Percentiles rank a stretch among this genome's conserved stretches.
These are phyloP conservation scores for Aradophagus sp. DNA, from an alignment of 1,140 invertebrate genomes.

Conservation along the genomic window DNA sequence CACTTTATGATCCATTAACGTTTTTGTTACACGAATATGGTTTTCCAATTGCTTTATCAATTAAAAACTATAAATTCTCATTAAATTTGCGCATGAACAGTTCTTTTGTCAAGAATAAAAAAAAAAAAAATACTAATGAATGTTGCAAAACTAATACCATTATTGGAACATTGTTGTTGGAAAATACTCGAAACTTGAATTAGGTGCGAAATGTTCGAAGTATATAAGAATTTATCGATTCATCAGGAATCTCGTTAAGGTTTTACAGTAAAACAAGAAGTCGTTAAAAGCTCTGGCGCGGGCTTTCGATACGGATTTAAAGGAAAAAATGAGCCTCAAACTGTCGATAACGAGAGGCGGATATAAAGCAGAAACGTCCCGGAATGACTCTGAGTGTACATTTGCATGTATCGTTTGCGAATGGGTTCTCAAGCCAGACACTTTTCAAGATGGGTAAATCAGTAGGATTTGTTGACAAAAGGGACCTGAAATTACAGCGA, in stretches of 20 bases:
- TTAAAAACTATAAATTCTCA: too few species aligned
- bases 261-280: constrained; percentile 48
- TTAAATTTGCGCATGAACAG: too few species aligned
- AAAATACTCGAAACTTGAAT: constrained; percentile 26
- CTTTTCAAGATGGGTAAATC: constrained; percentile 61
- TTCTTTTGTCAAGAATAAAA: too few species aligned
- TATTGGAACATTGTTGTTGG: too few species aligned
- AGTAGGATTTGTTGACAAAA: constrained; percentile 60
- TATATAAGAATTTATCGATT: constrained; percentile 42
- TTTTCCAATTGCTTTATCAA: too few species aligned
- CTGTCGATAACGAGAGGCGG: constrained; percentile 52
- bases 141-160: too few species aligned
- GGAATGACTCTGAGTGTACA: constrained; percentile 48
- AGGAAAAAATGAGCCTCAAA: constrained; percentile 55
- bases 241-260: constrained; percentile 46
- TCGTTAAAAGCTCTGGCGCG: constrained; percentile 47
- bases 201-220: constrained; percentile 35
- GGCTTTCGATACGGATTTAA: constrained; percentile 43
- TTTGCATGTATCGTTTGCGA: constrained; percentile 58
- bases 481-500: constrained; percentile 34
- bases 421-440: constrained; percentile 56
- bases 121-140: too few species aligned
- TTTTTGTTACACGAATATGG: too few species aligned
- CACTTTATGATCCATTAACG: too few species aligned
- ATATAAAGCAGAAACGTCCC: constrained; percentile 52